Evolutionary conservation across 2,797 vertebrate species (phyloP).

Genomic region (Mus caroli): DNA sequence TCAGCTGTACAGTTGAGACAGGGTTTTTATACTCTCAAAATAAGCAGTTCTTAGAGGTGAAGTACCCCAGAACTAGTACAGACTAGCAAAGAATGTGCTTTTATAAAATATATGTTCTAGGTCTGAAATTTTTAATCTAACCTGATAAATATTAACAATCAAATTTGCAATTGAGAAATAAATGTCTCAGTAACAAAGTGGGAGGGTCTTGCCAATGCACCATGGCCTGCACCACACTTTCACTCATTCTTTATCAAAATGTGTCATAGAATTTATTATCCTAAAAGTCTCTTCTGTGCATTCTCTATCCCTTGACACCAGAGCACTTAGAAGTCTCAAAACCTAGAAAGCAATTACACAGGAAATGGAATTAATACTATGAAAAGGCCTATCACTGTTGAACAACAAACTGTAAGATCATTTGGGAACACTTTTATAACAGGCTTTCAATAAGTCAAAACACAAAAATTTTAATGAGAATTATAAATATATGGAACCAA

Average conservation of each 20-base stretch:
- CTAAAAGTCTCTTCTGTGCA: constrained; percentile 45
- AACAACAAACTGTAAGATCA: constrained; percentile 68
- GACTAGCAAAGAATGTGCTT: background rate
- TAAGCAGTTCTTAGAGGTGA: background rate
- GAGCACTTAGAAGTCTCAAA: constrained; percentile 55
- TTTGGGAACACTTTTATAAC: constrained; percentile 60
- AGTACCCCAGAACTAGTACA: background rate
- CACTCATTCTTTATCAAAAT: constrained; percentile 66
- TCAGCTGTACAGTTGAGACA: background rate
- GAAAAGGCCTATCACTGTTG: constrained; percentile 52
- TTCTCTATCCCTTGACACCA: constrained; percentile 40
- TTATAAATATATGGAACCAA: constrained; percentile 71
- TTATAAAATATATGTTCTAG: background rate
- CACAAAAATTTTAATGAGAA: constrained; percentile 60
- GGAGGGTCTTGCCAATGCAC: background rate
- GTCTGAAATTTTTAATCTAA: background rate
- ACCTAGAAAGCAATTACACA: constrained; percentile 57
- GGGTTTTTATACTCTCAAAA: background rate
- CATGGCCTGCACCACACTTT: background rate
- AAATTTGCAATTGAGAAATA: constrained; percentile 23
- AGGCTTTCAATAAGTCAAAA: constrained; percentile 48
- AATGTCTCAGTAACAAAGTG: background rate
- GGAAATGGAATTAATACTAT: constrained; percentile 51
- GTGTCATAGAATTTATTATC: constrained; percentile 64
- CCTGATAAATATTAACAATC: constrained; percentile 1